Base-by-base conservation (phyloP, 2,113 vertebrate genomes). In the Procapra przewalskii region DNA sequence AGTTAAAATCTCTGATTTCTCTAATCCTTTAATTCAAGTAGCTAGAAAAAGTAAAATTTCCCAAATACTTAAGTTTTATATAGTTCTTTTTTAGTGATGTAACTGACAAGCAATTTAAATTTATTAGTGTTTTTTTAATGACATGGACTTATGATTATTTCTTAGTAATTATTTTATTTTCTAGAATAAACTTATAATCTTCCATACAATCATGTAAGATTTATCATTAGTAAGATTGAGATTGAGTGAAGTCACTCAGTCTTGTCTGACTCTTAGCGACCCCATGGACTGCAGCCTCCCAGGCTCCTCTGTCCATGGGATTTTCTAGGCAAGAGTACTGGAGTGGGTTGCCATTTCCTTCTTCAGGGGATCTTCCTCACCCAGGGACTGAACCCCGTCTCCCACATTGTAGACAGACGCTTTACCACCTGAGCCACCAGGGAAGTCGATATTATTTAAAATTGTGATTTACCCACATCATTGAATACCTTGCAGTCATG, bases 141-240 rank as follows among this genome's bases (percentile, higher is more conserved):
- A 93, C 55, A 48, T 19, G 31, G 19, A 13, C 7, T 92, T 71
- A 54, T 54, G 45, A 88, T 89, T 64, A 50, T 85, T 93, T 48
- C 64, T 90, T 85, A 85, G 23, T 83, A 77, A 36, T 90, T 79
- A 33, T 90, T 89, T 96, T 84, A 36, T 79, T 85, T 93, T 90
- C 67, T 94, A 85, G 55, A 80, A 55, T 84, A 93, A 94, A 90
- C 43, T 9, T 25, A 77, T 52, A 93, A 79, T 83, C 23, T 54
- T 89, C 36, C 36, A 55, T 54, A 55, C 60, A 31, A 10, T 90
- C 36, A 84, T 77, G 23, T 62, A 84, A 57, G 81, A 85, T 14
- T 84, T 80, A 64, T 84, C 67, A 25, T 90, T 55, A 55, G n/a
- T 59, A 59, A 59, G 57, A 59, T 0, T 27, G 57, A 59, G 57